Evolutionary conservation across 1,140 invertebrate genomes (phyloP).

Genomic region (Archivesica marissinica): DNA sequence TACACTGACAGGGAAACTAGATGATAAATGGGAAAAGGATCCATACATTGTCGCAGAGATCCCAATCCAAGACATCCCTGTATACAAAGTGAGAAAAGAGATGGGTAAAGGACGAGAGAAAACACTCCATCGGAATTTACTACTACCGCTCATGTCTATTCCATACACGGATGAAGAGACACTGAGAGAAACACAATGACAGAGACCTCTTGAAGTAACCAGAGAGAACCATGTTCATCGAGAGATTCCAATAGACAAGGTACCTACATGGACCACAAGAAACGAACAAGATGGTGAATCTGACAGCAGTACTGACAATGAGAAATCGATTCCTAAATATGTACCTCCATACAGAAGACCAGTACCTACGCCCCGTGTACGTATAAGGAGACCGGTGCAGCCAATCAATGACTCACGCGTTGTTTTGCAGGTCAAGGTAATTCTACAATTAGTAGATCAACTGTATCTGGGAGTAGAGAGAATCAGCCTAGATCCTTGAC

Average conservation of each 20-base stretch:
- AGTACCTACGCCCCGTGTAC: neutral
- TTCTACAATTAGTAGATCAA: neutral
- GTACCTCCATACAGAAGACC: neutral
- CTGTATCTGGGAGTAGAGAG: no score
- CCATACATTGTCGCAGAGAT: constrained; percentile 6
- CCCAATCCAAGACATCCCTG: constrained; percentile 3
- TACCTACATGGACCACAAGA: neutral
- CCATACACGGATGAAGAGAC: neutral
- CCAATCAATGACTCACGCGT: neutral
- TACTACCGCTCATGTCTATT: neutral
- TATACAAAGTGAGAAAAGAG: neutral
- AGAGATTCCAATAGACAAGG: neutral
- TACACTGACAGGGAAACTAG: no score
- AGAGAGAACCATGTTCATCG: neutral
- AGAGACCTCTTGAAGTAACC: neutral
- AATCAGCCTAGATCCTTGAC: no score
- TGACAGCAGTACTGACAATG: neutral
- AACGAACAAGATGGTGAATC: neutral
- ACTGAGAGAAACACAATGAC: neutral
- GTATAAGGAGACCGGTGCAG: neutral
- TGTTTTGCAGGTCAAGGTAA: neutral
- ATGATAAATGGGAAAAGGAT: no score
- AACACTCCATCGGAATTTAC: neutral
- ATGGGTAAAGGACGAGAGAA: neutral
- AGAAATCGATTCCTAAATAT: neutral